A percentile compares a stretch with the other conserved stretches of the same genome.
These are phyloP conservation scores for Syngnathus rostellatus DNA, from an alignment of 2,797 vertebrate species.

Conservation along the genomic window DNA sequence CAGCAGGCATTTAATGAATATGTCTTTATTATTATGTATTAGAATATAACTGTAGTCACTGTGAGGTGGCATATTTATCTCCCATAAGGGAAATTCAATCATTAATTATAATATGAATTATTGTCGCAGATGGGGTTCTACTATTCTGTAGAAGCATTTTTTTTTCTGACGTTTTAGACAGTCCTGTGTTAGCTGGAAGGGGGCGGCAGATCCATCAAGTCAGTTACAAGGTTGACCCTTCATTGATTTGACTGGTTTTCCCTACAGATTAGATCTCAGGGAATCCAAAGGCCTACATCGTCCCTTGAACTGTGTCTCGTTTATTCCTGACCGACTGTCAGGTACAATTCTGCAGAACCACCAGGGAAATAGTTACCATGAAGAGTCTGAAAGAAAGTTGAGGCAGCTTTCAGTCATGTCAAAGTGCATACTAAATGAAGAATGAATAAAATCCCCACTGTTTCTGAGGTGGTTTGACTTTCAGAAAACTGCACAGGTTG, in stretches of 20 bases:
- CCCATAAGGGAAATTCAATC: not conserved
- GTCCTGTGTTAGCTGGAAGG: not conserved
- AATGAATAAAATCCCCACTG: not conserved
- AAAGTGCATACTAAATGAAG: not conserved
- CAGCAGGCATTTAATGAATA: not conserved
- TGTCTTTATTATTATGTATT: not conserved
- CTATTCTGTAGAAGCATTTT: not conserved
- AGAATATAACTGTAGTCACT: not conserved
- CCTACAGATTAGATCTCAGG: not conserved
- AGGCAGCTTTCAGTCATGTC: not conserved
- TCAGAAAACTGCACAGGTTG: not conserved
- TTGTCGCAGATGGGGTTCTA: not conserved
- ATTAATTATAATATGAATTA: not conserved
- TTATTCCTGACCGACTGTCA: not conserved
- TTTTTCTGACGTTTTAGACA: not conserved
- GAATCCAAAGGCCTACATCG: not conserved
- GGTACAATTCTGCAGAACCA: not conserved
- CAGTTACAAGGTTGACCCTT: not conserved
- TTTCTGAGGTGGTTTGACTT: not conserved
- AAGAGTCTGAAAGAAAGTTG: not conserved
- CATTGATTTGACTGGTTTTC: slow-evolving; percentile 4
- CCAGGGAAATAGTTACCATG: not conserved
- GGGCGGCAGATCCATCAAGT: slow-evolving; percentile 4
- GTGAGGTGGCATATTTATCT: not conserved
- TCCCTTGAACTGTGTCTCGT: not conserved